Evolutionary conservation across 2,113 vertebrate species (phyloP), one percentile per base, ranked within the genome.

Genomic region (Cyphomyrus plagiostoma): DNA sequence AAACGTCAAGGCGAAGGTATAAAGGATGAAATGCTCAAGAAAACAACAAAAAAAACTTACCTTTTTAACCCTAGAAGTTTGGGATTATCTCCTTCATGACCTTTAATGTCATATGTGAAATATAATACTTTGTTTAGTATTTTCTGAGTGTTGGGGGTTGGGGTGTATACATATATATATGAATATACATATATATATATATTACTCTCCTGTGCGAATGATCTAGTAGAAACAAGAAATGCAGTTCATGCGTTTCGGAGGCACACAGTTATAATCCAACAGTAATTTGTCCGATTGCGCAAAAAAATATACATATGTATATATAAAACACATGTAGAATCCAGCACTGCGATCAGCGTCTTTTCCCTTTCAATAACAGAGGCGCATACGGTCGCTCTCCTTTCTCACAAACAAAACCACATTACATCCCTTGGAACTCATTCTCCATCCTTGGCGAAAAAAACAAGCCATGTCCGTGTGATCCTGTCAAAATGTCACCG

Each of bases 71-170:
- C 96, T 96, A 96, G 92, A 93, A 94, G 92, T 93, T 92, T 93
- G 91, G 94, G 94, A 90, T 95, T 95, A 94, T 95, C 94, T 95
- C 95, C 96, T 95, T 96, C 96, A 96, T 96, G 94, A 95, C 95
- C 94, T 93, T 92, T 95, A 90, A 30, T 90, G 91, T 89, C 91
- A 91, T 91, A 90, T 66, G 89, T 89, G 91, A 91, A 92, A 92
- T 89, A 52, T 23, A 90, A 92, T 70, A 91, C 91, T 92, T 90
- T 90, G 87, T 92, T 91, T 89, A 83, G 90, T 90, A 91, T 92
- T 91, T 86, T 92, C 39, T 46, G 88, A 89, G 87, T 90, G 80
- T 89, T 56, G 89, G 92, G 89, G 89, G 74, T 83, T 90, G 89
- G 91, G 89, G 87, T 70, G 77, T 58, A 89, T 82, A 89, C 90